Conservation (phyloP, 2,113 vertebrate species). For the Psittacula cyanocephala region DNA sequence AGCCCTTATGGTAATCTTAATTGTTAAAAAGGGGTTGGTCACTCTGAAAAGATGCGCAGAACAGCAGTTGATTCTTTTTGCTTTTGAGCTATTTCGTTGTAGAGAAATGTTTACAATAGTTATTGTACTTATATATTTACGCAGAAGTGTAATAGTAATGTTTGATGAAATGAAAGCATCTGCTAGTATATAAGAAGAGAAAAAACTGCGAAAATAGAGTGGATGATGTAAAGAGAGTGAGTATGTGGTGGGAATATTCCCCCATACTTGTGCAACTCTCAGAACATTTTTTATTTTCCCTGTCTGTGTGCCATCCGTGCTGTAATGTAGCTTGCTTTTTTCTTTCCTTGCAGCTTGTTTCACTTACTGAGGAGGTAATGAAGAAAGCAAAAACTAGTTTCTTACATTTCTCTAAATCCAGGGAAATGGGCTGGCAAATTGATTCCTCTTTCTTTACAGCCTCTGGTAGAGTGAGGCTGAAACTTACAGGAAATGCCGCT, state of each 20-base stretch:
- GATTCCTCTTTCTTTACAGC: background rate
- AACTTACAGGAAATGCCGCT: background rate
- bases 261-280: background rate
- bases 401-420: background rate
- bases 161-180: background rate
- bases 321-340: background rate
- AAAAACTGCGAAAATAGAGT: background rate
- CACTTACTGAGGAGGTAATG: background rate
- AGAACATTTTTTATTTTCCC: background rate
- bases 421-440: background rate
- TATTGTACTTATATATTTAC: background rate
- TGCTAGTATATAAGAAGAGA: background rate
- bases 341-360: background rate
- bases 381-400: background rate
- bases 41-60: background rate
- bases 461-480: background rate
- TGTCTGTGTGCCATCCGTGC: rapidly evolving
- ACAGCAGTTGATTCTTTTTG: background rate
- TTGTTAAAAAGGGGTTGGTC: background rate
- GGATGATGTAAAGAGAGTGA: background rate
- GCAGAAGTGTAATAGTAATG: background rate
- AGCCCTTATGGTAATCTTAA: background rate
- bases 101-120: background rate
- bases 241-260: background rate
- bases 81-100: background rate